These are phyloP conservation scores for Drosophila melanosoma DNA, from an alignment of 2,888 invertebrate genomes.

Conservation along the genomic window DNA sequence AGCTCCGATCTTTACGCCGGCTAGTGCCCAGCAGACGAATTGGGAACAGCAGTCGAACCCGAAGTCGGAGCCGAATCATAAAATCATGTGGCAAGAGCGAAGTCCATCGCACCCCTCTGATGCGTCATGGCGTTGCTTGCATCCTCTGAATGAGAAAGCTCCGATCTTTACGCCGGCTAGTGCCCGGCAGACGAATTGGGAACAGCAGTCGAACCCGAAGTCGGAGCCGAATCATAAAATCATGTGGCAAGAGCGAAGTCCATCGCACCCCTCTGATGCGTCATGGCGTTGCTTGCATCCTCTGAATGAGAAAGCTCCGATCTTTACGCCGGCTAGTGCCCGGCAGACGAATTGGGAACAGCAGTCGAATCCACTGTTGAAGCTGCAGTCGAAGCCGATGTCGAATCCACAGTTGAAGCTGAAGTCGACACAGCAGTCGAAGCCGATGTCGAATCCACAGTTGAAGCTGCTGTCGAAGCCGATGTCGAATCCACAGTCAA, in stretches of 20 bases:
- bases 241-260: not conserved
- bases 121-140: constrained; percentile 9
- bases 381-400: not conserved
- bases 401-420: too few relatives aligned
- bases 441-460: too few relatives aligned
- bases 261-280: not conserved
- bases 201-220: not conserved
- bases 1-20: constrained; percentile 54
- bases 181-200: constrained; percentile 4
- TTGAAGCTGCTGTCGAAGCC: too few relatives aligned
- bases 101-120: not conserved
- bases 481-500: too few relatives aligned
- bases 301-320: constrained; percentile 56
- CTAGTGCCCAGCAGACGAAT: constrained; percentile 17
- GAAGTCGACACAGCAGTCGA: too few relatives aligned
- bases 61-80: not conserved
- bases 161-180: constrained; percentile 50
- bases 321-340: constrained; percentile 49
- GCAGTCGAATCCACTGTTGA: too few relatives aligned
- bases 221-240: not conserved
- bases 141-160: constrained; percentile 56
- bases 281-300: constrained; percentile 22
- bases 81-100: not conserved
- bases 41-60: not conserved
- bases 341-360: not conserved